Evolutionary conservation across 1,140 invertebrate species (phyloP), one percentile per base, ranked within the genome.

Genomic region (Sycophila sp.): DNA sequence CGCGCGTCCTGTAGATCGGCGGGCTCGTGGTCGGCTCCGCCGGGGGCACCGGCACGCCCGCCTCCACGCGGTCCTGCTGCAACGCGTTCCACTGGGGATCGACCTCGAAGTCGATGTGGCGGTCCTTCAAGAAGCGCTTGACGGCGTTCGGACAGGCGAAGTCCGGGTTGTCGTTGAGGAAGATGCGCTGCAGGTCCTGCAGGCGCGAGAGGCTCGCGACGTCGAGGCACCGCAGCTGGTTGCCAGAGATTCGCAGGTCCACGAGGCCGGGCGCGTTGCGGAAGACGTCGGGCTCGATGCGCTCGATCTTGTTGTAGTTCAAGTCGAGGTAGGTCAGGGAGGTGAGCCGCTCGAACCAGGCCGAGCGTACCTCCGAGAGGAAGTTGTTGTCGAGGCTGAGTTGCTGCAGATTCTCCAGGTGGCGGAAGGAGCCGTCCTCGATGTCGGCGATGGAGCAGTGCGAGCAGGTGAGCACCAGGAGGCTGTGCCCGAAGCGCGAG

Each of bases 181-280:
- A 83, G 0, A 85, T 76, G n/a, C 82, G 62, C 30, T 78, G 79
- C 4, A 85, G 72, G n/a, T 78, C 73, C 2, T 19, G 28, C 4
- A 85, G 26, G 0, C 75, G 55, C 4, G 79, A 70, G 65, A 85
- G 74, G 1, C 73, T 79, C 0, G 75, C 73, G 0, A 83, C 36
- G n/a, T 83, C 82, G 4, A 85, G 22, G 10, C 85, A 86, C 40
- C 79, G 59, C 2, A 86, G 59, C 10, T 55, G 76, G 65, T 86
- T 85, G 5, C 84, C 84, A 3, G 85, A 84, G 5, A 86, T 63
- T 13, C 84, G 65, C 0, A 86, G 38, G n/a, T 86, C 84, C 0
- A 82, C 77, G 1, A 85, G 73, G 13, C 47, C 69, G 0, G 79
- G 80, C 0, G 77, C 5, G 15, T 80, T 80, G 13, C 73, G 45